phyloP scores from a whole-genome alignment of 1,140 invertebrate genomes.

The Acromyrmex heyeri region DNA sequence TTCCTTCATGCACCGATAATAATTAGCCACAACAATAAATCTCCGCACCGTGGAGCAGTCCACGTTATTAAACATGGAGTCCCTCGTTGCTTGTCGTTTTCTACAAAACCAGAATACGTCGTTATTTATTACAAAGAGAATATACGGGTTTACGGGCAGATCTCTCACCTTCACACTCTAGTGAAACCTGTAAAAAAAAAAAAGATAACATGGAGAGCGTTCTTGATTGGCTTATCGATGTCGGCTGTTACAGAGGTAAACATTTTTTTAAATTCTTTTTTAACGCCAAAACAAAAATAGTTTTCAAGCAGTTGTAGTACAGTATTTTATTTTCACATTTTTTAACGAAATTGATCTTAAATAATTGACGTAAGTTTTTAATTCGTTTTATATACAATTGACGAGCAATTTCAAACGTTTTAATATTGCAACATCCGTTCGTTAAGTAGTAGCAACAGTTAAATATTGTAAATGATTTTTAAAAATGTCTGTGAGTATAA shows the following conservation, averaged over 20 bases:
- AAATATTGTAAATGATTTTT: not conserved
- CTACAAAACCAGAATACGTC: constrained; percentile 9
- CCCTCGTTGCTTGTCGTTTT: constrained; percentile 28
- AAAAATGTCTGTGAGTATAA: constrained; percentile 8
- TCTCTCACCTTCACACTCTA: constrained; percentile 29
- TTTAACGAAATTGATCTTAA: not conserved
- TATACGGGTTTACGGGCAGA: not conserved
- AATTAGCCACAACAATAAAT: constrained; percentile 82
- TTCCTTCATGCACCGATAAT: constrained; percentile 69
- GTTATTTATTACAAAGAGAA: constrained; percentile 40
- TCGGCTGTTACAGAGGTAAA: constrained; percentile 20
- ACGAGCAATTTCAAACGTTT: not conserved
- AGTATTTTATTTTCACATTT: not conserved
- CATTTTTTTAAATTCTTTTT: constrained; percentile 25
- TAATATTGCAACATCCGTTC: not conserved
- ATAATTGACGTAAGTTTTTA: not conserved
- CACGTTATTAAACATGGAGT: constrained; percentile 55
- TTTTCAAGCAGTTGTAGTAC: not conserved
- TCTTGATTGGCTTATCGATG: constrained; percentile 12
- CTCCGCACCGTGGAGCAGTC: constrained; percentile 42
- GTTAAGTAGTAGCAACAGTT: not conserved
- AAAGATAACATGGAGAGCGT: not conserved
- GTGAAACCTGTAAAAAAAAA: constrained; percentile 29
- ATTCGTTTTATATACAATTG: not conserved
- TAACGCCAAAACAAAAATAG: not conserved